Base-by-base conservation (phyloP, 2,113 vertebrate species). In the Etheostoma spectabile region DNA sequence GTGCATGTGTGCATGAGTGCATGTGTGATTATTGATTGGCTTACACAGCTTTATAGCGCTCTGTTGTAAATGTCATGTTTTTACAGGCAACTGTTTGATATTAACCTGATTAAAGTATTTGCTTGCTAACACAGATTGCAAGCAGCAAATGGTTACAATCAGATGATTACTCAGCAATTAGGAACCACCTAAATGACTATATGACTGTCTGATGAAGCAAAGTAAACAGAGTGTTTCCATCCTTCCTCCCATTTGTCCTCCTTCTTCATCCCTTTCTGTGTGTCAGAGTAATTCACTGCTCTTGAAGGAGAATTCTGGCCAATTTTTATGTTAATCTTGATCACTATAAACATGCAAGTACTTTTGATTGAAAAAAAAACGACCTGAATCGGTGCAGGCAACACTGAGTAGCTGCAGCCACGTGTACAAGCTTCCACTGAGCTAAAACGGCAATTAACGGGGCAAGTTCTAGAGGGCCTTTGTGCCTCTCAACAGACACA, bases 91-190 rank as follows among this genome's bases (percentile, higher is more conserved):
- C 86, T 93, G 94, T 95, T 95, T 95, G 94, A 95, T 95, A 95
- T 94, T 92, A 95, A 95, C 94, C 93, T 93, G 93, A 96, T 96
- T 95, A 95, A 95, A 95, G 93, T 94, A 94, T 95, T 95, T 95
- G 90, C 93, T 91, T 79, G 89, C 84, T 86, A 91, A 93, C 93
- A 93, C 88, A 92, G 87, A 88, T 89, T 87, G 92, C 85, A 65
- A 77, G 87, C 89, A 79, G 87, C 93, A 90, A 92, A 94, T 75
- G 92, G 71, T 79, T 65, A 82, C 65, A 92, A 93, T 88, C 86
- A 84, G 86, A 89, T 82, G 56, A 95, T 95, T 94, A 94, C 91
- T 92, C 91, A 87, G 94, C 92, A 91, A 96, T 96, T 95, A 95
- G 92, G 85, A 82, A 85, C 74, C 88, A 45, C 70, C 89, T 83